Evolutionary conservation across 2,888 invertebrate species (phyloP).

Genomic region (Chromoteleia sp.): DNA sequence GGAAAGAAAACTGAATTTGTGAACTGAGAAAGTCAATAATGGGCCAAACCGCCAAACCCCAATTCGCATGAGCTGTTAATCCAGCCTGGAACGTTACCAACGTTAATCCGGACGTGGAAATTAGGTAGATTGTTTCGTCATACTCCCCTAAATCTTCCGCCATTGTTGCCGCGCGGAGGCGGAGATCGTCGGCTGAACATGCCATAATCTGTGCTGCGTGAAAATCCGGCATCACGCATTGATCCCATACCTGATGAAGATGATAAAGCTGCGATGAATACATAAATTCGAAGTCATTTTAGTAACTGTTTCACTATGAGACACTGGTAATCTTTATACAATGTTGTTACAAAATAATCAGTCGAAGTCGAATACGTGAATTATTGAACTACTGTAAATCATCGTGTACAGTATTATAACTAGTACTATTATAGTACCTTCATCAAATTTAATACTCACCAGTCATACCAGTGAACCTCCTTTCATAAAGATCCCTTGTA

Average conservation of each 20-base stretch:
- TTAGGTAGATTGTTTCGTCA: slow-evolving; percentile 52
- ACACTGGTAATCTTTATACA: background rate
- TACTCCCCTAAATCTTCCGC: slow-evolving; percentile 84
- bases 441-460: slow-evolving; percentile 78
- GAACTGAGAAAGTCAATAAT: slow-evolving; percentile 63
- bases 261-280: slow-evolving; percentile 58
- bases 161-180: slow-evolving; percentile 85
- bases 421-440: too few relatives aligned
- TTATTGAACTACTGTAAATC: too few relatives aligned
- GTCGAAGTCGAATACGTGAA: background rate
- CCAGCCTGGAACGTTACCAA: slow-evolving; percentile 81
- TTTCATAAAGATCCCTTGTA: slow-evolving; percentile 92
- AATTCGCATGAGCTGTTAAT: slow-evolving; percentile 83
- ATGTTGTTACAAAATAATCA: slow-evolving; percentile 14
- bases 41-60: slow-evolving; percentile 78
- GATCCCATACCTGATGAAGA: slow-evolving; percentile 89
- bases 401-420: too few relatives aligned
- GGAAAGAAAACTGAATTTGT: background rate
- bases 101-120: slow-evolving; percentile 82
- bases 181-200: slow-evolving; percentile 94
- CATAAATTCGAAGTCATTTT: slow-evolving; percentile 55
- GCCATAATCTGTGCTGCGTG: slow-evolving; percentile 89
- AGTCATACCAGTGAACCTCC: slow-evolving; percentile 89
- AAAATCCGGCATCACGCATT: slow-evolving; percentile 88
- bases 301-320: slow-evolving; percentile 34